Conservation (phyloP, 1,140 invertebrate species). For the Sarcophaga bullata region DNA sequence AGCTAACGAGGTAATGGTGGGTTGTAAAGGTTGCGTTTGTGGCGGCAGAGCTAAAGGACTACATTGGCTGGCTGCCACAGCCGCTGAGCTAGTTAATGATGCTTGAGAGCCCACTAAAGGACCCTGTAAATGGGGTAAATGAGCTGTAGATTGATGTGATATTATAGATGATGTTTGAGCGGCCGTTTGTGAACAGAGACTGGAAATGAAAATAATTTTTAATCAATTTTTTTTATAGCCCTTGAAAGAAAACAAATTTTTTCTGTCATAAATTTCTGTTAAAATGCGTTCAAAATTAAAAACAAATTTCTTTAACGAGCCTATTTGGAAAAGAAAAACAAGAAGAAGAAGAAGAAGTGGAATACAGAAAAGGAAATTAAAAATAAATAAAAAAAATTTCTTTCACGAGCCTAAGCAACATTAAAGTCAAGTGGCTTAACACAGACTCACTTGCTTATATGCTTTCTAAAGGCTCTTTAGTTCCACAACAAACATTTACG, state of each 20-base stretch:
- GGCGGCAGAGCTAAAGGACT: conserved; percentile 59
- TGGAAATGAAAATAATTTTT: conserved; percentile 42
- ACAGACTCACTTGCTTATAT: too few relatives aligned
- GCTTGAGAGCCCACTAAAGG: conserved; percentile 33
- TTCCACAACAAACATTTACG: too few relatives aligned
- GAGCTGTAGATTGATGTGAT: conserved; percentile 28
- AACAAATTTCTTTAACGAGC: neutral
- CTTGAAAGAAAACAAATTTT: too few relatives aligned
- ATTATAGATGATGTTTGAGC: conserved; percentile 40
- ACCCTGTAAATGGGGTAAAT: conserved; percentile 50
- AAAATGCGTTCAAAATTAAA: too few relatives aligned
- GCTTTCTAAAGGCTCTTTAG: too few relatives aligned
- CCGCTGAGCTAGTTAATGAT: conserved; percentile 1
- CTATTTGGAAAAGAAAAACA: neutral
- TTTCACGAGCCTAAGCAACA: too few relatives aligned
- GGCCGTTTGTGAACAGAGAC: conserved; percentile 53
- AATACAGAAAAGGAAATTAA: conserved; percentile 40
- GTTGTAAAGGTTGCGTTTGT: conserved; percentile 60
- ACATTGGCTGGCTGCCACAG: conserved; percentile 42
- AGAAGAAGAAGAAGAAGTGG: too few relatives aligned
- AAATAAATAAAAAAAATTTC: conserved; percentile 30
- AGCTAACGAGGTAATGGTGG: conserved; percentile 56
- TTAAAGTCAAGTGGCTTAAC: too few relatives aligned
- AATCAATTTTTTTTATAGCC: too few relatives aligned
- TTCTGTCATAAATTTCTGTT: too few relatives aligned